Conservation (phyloP, 1,140 invertebrate species). For the Phortica variegata region DNA sequence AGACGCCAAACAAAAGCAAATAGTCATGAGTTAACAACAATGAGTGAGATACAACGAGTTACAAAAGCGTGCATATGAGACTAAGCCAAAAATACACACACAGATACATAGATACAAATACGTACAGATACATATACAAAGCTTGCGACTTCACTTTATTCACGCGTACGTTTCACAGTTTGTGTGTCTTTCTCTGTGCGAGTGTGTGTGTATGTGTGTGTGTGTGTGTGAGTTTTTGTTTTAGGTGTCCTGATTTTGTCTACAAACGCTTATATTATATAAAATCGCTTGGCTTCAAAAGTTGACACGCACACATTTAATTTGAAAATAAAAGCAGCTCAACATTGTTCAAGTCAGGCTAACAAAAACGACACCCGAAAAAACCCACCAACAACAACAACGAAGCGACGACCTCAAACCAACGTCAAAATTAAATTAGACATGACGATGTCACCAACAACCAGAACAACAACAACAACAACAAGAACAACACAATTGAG, state of each 20-base stretch:
- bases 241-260: too few species aligned
- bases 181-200: conserved; percentile 4
- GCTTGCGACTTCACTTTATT: conserved; percentile 33
- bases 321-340: not conserved
- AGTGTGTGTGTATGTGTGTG: conserved; percentile 7
- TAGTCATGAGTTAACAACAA: too few species aligned
- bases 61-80: too few species aligned
- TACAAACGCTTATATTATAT: too few species aligned
- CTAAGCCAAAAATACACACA: conserved; percentile 18
- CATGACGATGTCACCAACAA: conserved; percentile 23
- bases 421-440: conserved; percentile 34
- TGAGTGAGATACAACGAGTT: too few species aligned
- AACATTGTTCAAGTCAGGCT: too few species aligned
- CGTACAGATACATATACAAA: conserved; percentile 6
- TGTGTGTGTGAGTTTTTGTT: conserved; percentile 11
- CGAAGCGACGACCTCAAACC: conserved; percentile 24
- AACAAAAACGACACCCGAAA: not conserved
- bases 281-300: conserved; percentile 42
- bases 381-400: conserved; percentile 27
- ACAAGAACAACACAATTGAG: not conserved
- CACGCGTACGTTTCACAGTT: conserved; percentile 28
- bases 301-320: conserved; percentile 39
- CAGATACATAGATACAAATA: conserved; percentile 1
- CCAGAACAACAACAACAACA: conserved; percentile 17
- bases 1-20: too few species aligned